A percentile compares a stretch with the other conserved stretches of the same genome.
These are phyloP conservation scores for Podocnemis expansa DNA, from an alignment of 2,113 vertebrate species.

Conservation along the genomic window DNA sequence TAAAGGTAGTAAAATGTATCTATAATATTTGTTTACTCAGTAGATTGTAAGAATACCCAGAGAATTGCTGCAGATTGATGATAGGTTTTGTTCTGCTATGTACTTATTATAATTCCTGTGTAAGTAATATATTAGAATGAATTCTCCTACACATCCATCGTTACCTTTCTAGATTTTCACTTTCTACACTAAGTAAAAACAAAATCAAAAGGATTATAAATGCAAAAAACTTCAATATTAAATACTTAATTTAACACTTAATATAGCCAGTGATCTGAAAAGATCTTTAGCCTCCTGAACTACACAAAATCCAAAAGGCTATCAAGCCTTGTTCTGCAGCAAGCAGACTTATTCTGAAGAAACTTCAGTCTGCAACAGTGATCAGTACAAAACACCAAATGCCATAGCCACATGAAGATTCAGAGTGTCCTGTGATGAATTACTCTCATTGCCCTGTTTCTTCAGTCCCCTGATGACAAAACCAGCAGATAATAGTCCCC, in stretches of 20 bases:
- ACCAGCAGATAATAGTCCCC: background rate
- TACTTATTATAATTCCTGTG: background rate
- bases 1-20: background rate
- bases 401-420: background rate
- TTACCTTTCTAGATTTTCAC: background rate
- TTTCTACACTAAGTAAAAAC: background rate
- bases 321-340: fast-evolving
- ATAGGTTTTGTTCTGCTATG: background rate
- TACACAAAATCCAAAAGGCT: fast-evolving
- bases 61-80: background rate
- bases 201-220: background rate
- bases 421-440: background rate
- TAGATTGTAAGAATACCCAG: background rate
- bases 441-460: background rate
- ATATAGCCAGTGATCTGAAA: background rate
- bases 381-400: background rate
- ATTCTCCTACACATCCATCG: background rate
- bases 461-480: background rate
- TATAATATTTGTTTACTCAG: background rate
- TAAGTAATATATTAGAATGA: background rate
- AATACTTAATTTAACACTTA: no score
- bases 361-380: background rate
- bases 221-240: background rate
- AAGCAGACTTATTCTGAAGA: background rate
- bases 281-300: background rate